These are phyloP conservation scores for Aplidium turbinatum DNA, from an alignment of 23 tunicate genomes.

Conservation along the genomic window DNA sequence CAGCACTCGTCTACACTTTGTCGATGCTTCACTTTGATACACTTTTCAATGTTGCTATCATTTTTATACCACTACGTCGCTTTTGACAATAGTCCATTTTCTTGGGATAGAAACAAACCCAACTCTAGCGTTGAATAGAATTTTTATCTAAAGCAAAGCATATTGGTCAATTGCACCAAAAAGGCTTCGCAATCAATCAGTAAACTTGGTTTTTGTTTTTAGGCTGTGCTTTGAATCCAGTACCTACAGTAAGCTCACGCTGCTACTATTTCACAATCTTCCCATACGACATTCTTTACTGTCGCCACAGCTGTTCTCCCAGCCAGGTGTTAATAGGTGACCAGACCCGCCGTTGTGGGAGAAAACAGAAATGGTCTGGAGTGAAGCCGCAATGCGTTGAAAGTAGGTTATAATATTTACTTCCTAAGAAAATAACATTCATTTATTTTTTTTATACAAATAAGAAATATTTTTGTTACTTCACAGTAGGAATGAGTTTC, in stretches of 20 bases:
- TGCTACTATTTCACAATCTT: slow-evolving; percentile 56
- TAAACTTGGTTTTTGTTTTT: background rate
- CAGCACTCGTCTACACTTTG: too few species aligned
- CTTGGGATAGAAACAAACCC: too few species aligned
- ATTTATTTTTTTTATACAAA: background rate
- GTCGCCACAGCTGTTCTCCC: slow-evolving; percentile 47
- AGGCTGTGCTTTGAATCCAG: slow-evolving; percentile 55
- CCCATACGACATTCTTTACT: slow-evolving; percentile 40
- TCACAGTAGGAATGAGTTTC: background rate
- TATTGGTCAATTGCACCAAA: background rate
- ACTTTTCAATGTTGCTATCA: background rate
- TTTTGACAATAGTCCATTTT: too few species aligned
- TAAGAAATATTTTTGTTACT: background rate
- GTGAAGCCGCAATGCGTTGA: slow-evolving; percentile 42
- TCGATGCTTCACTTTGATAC: background rate
- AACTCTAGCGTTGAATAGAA: too few species aligned
- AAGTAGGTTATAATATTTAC: slow-evolving; percentile 29
- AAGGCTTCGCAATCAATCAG: background rate
- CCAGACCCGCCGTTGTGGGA: slow-evolving; percentile 27
- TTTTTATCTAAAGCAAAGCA: too few species aligned
- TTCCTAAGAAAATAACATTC: background rate
- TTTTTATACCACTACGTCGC: too few species aligned
- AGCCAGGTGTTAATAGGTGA: slow-evolving; percentile 45
- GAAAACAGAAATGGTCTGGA: slow-evolving; percentile 71
- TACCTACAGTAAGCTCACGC: slow-evolving; percentile 19